Percentiles rank a stretch among this genome's conserved stretches.
phyloP scores from a whole-genome alignment of 2,888 invertebrate genomes.

The Hyposoter dolosus region DNA sequence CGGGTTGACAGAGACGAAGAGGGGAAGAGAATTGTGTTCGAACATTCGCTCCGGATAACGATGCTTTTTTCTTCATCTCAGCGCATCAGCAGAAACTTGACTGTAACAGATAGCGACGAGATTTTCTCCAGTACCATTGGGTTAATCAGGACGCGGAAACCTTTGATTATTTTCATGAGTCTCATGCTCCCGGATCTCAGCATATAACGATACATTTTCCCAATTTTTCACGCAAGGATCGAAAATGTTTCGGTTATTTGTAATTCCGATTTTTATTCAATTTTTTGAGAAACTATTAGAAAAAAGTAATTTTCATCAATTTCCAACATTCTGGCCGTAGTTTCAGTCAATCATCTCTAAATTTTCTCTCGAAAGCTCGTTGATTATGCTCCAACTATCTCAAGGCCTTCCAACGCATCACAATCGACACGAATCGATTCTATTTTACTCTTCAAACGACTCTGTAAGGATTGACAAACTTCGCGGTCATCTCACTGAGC shows the following conservation, averaged over 20 bases:
- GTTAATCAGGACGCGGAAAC: neutral
- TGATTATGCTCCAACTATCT: neutral
- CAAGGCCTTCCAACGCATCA: conserved; percentile 15
- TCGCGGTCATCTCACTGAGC: neutral
- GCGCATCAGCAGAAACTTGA: conserved; percentile 4
- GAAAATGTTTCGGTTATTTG: neutral
- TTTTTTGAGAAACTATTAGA: too few relatives aligned
- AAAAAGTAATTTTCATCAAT: neutral
- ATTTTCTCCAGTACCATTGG: neutral
- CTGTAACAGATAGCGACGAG: neutral
- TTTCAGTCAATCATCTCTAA: neutral
- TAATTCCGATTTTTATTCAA: too few relatives aligned
- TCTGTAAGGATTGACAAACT: neutral
- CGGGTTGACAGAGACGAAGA: conserved; percentile 19
- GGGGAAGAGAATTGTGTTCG: conserved; percentile 15
- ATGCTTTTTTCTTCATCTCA: conserved; percentile 17
- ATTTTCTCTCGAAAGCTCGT: conserved; percentile 6
- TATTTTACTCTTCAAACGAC: neutral
- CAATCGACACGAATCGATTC: conserved; percentile 21
- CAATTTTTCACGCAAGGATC: neutral
- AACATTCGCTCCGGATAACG: conserved; percentile 5
- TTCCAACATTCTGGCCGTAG: too few relatives aligned
- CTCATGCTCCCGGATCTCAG: neutral
- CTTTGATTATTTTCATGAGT: conserved; percentile 16
- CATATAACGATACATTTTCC: neutral